Evolutionary conservation across 2,888 invertebrate species (phyloP), one percentile per base, ranked within the genome.

Genomic region (Mythimna loreyi): DNA sequence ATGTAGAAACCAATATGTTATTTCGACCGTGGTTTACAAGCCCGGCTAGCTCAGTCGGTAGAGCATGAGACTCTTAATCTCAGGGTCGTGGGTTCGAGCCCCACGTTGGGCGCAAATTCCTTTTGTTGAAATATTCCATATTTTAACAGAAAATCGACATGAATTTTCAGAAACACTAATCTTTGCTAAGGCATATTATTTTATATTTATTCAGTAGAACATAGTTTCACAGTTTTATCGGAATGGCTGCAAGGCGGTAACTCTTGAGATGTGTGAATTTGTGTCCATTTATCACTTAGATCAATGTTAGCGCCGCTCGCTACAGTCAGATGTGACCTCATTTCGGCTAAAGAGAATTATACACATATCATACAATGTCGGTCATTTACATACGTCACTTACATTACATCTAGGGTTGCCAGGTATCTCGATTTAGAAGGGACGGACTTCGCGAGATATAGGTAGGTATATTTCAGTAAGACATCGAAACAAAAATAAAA

Each of bases 81-180:
- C 96, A 96, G 96, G 96, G 96, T 96, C 96, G 96, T 96, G 96
- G 96, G 96, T 96, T 96, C 96, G 96, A 96, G 96, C 96, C 96
- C 96, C 96, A 96, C 96, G 96, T 96, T 96, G 96, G 96, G 96
- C 96, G 96, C 81, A 58, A 45, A 1, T 0, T 47, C 50, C 81
- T 83, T 81, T 75, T 82, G 83, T 50, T 16, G 53, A 57, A 64
- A 86, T 85, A 88, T 87, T 67, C 62, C 33, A 52, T 25, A 13
- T 28, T 21, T 4, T 21, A n/a, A 52, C 40, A 21, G 28, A 9
- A 45, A 49, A n/a, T 21, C 25, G 0, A 30, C 28, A 30, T 30
- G 1, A 19, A 8, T 45, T 21, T 25, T 3, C 13, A 16, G 8
- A 8, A 19, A 30, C 1, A 25, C 1, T n/a, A 30, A 11, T 30